Evolutionary conservation across 2,888 invertebrate genomes (phyloP).

Genomic region (Dolomedes plantarius): DNA sequence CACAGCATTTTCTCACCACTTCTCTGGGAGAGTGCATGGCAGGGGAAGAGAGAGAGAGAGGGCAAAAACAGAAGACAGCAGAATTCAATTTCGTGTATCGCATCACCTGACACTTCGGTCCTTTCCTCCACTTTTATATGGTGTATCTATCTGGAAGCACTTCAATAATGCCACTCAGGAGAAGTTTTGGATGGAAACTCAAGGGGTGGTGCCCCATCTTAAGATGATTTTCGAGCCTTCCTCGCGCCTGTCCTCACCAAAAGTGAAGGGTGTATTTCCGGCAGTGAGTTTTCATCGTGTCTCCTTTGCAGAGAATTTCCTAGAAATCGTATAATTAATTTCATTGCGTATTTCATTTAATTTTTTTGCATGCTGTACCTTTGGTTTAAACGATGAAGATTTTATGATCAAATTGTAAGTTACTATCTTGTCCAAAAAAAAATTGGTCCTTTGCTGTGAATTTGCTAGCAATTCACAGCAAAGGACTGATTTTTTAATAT

Average conservation of each 20-base stretch:
- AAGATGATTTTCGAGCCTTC: slow-evolving; percentile 12
- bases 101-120: slow-evolving; percentile 19
- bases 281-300: no score
- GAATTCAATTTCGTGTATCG: slow-evolving; percentile 43
- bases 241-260: background rate
- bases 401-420: no score
- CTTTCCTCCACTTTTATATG: slow-evolving; percentile 18
- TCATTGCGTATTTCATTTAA: no score
- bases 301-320: no score
- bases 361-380: no score
- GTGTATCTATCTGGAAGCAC: slow-evolving; percentile 33
- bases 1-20: background rate
- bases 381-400: no score
- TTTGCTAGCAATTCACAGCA: no score
- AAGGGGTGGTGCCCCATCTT: slow-evolving; percentile 11
- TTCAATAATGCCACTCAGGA: slow-evolving; percentile 47
- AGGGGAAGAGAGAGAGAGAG: background rate
- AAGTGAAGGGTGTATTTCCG: slow-evolving; percentile 11
- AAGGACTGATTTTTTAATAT: no score
- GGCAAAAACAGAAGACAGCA: slow-evolving; percentile 20
- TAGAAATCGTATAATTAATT: no score
- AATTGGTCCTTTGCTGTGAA: no score
- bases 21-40: background rate
- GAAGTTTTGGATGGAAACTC: background rate
- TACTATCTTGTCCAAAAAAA: no score